A percentile compares a stretch with the other conserved stretches of the same genome.
Conservation (phyloP, 2,888 invertebrate species). For the Yponomeuta cagnagella region DNA sequence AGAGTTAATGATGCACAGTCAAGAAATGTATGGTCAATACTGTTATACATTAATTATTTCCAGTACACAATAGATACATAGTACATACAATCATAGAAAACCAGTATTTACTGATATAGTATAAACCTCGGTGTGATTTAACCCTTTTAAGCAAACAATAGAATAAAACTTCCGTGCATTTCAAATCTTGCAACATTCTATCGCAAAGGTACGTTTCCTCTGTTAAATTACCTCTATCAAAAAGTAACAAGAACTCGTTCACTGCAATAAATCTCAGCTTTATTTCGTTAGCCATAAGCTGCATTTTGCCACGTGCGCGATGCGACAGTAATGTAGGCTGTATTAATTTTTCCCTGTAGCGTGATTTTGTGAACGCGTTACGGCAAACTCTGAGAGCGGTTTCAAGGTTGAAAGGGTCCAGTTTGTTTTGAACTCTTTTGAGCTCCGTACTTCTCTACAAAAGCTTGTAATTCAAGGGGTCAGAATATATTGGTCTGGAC, state of each 20-base stretch:
- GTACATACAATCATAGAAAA: too few relatives aligned
- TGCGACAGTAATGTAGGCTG: background rate
- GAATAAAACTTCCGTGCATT: too few relatives aligned
- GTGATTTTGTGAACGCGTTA: background rate
- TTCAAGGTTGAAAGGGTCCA: slow-evolving; percentile 6
- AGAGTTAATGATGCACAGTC: too few relatives aligned
- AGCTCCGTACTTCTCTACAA: background rate
- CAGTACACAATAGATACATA: too few relatives aligned
- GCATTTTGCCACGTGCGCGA: background rate
- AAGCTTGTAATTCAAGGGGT: background rate
- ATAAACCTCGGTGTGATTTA: too few relatives aligned
- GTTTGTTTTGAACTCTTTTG: background rate
- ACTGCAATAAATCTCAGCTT: background rate
- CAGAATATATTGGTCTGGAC: background rate
- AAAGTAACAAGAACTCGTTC: background rate
- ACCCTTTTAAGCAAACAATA: too few relatives aligned
- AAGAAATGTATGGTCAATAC: too few relatives aligned
- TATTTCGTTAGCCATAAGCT: background rate
- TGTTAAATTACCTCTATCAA: background rate
- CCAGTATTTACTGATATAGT: too few relatives aligned
- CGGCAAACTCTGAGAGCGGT: background rate
- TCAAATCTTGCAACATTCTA: too few relatives aligned
- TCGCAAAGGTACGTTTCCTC: background rate
- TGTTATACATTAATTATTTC: too few relatives aligned
- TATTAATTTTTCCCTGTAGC: slow-evolving; percentile 3